phyloP scores from a whole-genome alignment of 2,797 vertebrate genomes.

The Zalophus californianus region DNA sequence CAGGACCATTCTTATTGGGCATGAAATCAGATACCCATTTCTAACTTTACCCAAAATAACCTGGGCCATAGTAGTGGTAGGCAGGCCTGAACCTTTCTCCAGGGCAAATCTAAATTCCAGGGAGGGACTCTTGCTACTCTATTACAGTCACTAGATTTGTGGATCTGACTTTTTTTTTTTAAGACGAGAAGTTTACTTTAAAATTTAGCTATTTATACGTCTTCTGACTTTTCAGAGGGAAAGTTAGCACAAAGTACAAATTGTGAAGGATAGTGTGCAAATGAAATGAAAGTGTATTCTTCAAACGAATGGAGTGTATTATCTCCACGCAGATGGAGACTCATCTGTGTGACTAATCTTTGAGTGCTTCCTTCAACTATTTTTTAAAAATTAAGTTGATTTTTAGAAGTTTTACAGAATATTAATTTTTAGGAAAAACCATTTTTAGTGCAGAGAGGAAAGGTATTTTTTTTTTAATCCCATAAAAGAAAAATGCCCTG shows the following conservation, averaged over 20 bases:
- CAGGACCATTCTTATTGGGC: neutral
- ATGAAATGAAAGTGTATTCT: slow-evolving; percentile 15
- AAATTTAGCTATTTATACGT: slow-evolving; percentile 11
- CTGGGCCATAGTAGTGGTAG: neutral
- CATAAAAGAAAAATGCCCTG: neutral
- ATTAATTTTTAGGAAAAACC: neutral
- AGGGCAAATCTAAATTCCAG: slow-evolving; percentile 37
- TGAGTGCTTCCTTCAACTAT: slow-evolving; percentile 43
- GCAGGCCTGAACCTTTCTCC: neutral
- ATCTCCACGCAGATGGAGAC: neutral
- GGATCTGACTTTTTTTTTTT: neutral
- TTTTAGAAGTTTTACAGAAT: slow-evolving; percentile 42
- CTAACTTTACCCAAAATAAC: neutral
- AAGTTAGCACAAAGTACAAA: neutral
- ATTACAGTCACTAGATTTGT: slow-evolving; percentile 31
- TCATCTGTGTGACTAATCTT: slow-evolving; percentile 37
- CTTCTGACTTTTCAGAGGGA: slow-evolving; percentile 44
- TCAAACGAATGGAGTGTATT: neutral
- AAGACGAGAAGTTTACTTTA: slow-evolving; percentile 38
- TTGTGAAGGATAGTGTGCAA: slow-evolving; percentile 8
- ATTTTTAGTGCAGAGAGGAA: slow-evolving; percentile 1
- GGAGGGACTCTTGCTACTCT: neutral
- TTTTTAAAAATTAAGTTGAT: slow-evolving; percentile 33
- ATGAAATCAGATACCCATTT: neutral
- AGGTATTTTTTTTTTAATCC: neutral